Conservation (phyloP, 2,113 vertebrate species). For the Megaleporinus macrocephalus region DNA sequence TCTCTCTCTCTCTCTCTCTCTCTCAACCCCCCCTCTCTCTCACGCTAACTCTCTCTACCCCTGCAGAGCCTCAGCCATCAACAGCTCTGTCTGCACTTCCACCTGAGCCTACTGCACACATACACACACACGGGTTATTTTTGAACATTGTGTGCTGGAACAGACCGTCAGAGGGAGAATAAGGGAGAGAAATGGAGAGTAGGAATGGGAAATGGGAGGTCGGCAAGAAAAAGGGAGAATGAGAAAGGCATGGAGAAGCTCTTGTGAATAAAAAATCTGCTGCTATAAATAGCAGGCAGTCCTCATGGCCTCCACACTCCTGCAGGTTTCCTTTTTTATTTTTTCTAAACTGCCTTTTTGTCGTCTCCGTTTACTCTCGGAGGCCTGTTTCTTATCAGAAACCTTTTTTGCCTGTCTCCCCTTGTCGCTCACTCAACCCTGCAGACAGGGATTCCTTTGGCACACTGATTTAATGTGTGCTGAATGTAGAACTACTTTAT, state of each 20-base stretch:
- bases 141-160: conserved; percentile 55
- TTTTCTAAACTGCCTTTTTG: conserved; percentile 27
- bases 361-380: conserved; percentile 26
- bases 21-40: too few species aligned
- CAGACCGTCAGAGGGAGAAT: conserved; percentile 32
- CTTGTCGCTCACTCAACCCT: background rate
- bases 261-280: conserved; percentile 77
- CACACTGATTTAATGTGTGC: background rate
- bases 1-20: too few species aligned
- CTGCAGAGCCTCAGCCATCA: conserved; percentile 27
- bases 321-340: conserved; percentile 59
- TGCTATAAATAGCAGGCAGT: conserved; percentile 78
- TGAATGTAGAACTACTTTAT: background rate
- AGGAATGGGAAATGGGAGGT: background rate
- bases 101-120: conserved; percentile 33
- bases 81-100: conserved; percentile 43
- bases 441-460: background rate
- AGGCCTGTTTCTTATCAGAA: background rate
- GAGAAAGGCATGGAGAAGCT: conserved; percentile 47
- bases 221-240: conserved; percentile 9
- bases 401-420: background rate
- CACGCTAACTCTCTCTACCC: background rate
- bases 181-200: conserved; percentile 32
- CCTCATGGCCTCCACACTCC: conserved; percentile 65
- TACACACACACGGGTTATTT: conserved; percentile 41